Evolutionary conservation across 2,113 vertebrate species (phyloP), one percentile per base, ranked within the genome.

Genomic region (Colistium nudipinnis): DNA sequence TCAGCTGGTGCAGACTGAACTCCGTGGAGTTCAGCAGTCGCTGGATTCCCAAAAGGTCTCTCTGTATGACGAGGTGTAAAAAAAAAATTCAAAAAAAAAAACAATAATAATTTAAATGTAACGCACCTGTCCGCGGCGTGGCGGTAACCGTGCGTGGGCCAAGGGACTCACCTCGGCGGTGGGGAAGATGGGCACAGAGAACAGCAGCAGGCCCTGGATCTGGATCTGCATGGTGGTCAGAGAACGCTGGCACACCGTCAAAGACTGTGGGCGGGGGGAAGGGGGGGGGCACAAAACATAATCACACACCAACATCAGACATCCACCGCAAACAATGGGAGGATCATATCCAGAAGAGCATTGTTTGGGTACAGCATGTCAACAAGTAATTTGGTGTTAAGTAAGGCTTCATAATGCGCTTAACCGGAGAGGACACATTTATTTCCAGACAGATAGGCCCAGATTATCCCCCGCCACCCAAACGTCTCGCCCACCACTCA

Each of bases 161-260:
- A n/a, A 33, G 54, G 54, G 60, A 80, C 39, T 76, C 88, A 97
- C 97, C 95, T 96, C 84, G 0, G 96, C 95, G 0, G 94, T 94
- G 3, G 97, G 96, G 76, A 97, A 98, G 59, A 94, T 12, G 0
- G 94, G 91, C 62, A 94, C 70, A 0, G 96, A 93, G 4, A 95
- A 92, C 80, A 93, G 95, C 56, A 98, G 88, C 67, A 99, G 87
- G 0, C 95, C 95, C 27, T 94, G 92, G 36, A 94, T 88, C 89
- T 98, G 96, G 80, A 94, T 94, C 88, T 98, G 96, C 96, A 98
- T 96, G 68, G 95, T 94, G 76, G 95, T 97, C 83, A 99, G 86
- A 0, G 96, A 96, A 56, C 95, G 95, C 90, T 98, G 96, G 92
- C 94, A 96, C 86, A 89, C 2, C 7, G 96, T 98, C 78, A 99